A percentile compares a stretch with the other conserved stretches of the same genome.
Conservation (phyloP, 2,888 invertebrate genomes). For the Phorcus lineatus region DNA sequence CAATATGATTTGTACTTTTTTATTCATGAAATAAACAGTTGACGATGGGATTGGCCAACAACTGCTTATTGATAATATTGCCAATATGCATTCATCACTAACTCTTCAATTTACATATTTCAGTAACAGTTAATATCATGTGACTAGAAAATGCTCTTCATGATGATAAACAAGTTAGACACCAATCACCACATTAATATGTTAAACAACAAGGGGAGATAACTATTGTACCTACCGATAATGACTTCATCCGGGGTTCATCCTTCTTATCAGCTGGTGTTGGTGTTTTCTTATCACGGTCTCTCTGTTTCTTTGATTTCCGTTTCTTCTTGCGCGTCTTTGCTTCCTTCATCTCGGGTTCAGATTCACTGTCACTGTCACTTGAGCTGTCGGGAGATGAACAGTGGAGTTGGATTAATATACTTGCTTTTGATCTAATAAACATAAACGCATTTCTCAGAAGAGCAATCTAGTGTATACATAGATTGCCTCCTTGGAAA, state of each 20-base stretch:
- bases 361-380: constrained; percentile 74
- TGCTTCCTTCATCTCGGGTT: constrained; percentile 68
- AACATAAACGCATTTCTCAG: not conserved
- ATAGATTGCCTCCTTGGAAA: not conserved
- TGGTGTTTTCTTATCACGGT: constrained; percentile 55
- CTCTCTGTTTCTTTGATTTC: constrained; percentile 64
- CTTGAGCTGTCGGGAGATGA: constrained; percentile 64
- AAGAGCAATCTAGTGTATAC: not conserved
- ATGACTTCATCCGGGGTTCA: constrained; percentile 40
- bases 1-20: no score
- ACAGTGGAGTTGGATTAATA: not conserved
- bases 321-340: constrained; percentile 64
- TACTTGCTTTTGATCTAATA: no score
- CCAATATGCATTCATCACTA: not conserved
- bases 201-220: not conserved
- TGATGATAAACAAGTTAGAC: not conserved
- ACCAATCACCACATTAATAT: not conserved
- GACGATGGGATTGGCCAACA: no score
- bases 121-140: not conserved
- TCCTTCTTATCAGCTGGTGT: constrained; percentile 51
- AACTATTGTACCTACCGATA: constrained; percentile 44
- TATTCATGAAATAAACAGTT: no score
- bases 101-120: not conserved
- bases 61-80: no score
- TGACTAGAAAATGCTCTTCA: not conserved